Percentiles rank a stretch among this genome's conserved stretches.
These are phyloP conservation scores for Micoletzkya japonica DNA, from an alignment of 2,888 invertebrate genomes.

Conservation along the genomic window DNA sequence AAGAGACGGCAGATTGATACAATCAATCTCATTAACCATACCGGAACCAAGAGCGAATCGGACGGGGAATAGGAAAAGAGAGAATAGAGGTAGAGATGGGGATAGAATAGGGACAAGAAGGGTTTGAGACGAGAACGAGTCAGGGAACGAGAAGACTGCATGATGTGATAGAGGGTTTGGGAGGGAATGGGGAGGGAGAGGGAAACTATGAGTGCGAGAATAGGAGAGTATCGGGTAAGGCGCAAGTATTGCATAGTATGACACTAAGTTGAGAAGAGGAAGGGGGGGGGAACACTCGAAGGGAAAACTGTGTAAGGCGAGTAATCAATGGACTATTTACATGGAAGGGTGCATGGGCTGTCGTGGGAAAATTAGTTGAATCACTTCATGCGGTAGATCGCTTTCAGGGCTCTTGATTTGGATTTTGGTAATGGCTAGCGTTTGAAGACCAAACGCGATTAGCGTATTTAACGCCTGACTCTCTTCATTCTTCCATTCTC, in stretches of 20 bases:
- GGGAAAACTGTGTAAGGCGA: no score
- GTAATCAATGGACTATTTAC: no score
- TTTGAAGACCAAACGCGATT: no score
- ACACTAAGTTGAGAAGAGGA: slow-evolving; percentile 7
- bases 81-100: neutral
- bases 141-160: neutral
- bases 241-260: neutral
- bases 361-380: no score
- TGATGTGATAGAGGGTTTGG: neutral
- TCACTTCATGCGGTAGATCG: no score
- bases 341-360: no score
- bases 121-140: neutral
- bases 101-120: neutral
- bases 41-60: neutral
- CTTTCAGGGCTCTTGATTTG: no score
- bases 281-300: no score
- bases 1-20: neutral
- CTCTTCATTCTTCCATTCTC: no score
- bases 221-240: slow-evolving; percentile 1
- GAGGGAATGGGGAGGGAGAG: neutral
- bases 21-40: neutral
- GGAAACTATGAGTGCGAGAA: neutral
- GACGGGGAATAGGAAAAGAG: neutral
- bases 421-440: no score
- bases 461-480: no score